Evolutionary conservation across 2,797 vertebrate species (phyloP), one percentile per base, ranked within the genome.

Genomic region (Cyclopterus lumpus): DNA sequence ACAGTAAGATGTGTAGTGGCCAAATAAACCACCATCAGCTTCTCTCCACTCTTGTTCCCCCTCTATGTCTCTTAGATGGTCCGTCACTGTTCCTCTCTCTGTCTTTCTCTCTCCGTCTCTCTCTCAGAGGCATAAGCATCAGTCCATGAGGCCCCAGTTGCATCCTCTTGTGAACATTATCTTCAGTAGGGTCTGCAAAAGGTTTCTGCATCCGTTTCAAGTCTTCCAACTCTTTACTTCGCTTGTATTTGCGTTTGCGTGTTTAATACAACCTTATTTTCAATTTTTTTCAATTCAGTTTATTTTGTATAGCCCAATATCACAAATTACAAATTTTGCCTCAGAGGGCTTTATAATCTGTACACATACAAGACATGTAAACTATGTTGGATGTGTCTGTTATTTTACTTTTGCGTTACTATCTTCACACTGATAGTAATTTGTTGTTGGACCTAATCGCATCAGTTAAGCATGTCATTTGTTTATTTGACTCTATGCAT

Each of bases 11-110:
- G 80, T 85, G 69, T 57, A 49, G 57, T 67, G 59, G 77, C 77
- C 48, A 80, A 81, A 71, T 71, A 84, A 84, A 79, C 82, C 84
- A 73, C 82, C 64, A 70, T 80, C 72, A 72, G 59, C 55, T 63
- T 32, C 38, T 82, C 60, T 36, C 10, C 30, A 20, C 7, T 71
- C 65, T 76, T 40, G 67, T 53, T 67, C 28, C 24, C 60, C 34
- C 51, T 71, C 57, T 38, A 18, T 69, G 63, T 59, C 42, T 63
- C 53, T 79, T 26, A 40, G 59, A 65, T 18, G 58, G 30, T 66
- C 68, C 75, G 73, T 81, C 81, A 84, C 54, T 84, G 75, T 75
- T 67, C 53, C 60, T 70, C 53, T 83, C 67, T 61, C 46, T 69
- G 38, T 58, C 36, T 70, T 20, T 8, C 1, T 38, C 38, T 26